A percentile compares a stretch with the other conserved stretches of the same genome.
phyloP scores from a whole-genome alignment of 2,113 vertebrate species.

The Eubucco bourcierii region DNA sequence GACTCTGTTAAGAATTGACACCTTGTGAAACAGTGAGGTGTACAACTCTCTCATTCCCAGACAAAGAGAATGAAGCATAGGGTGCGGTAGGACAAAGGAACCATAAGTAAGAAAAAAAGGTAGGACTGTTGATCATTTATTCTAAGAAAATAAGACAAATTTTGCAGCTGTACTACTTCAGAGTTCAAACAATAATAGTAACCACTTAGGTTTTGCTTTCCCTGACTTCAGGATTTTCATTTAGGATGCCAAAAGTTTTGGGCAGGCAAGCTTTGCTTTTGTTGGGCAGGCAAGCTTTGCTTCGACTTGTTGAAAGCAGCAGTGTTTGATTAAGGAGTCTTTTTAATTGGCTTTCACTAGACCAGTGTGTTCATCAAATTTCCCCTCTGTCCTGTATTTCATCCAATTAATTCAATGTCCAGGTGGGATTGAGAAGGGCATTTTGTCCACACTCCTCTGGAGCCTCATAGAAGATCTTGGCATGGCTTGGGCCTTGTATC shows the following conservation, averaged over 20 bases:
- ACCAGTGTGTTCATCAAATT: neutral
- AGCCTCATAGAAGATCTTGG: neutral
- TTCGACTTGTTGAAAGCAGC: constrained; percentile 14
- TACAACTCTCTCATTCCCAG: neutral
- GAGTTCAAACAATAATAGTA: constrained; percentile 8
- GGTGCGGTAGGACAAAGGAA: neutral
- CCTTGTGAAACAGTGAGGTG: neutral
- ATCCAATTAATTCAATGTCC: neutral
- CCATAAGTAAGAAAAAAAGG: neutral
- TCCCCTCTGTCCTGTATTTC: neutral
- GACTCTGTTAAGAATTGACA: neutral
- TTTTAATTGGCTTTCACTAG: constrained; percentile 31
- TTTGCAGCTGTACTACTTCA: neutral
- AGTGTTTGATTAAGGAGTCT: constrained; percentile 23
- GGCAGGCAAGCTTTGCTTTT: neutral
- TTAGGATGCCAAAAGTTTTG: neutral
- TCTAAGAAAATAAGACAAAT: neutral
- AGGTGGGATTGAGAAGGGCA: neutral
- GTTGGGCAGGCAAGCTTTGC: neutral
- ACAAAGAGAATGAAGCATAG: constrained; percentile 11
- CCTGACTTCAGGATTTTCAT: neutral
- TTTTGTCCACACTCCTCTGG: neutral
- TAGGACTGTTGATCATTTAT: neutral
- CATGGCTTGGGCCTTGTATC: neutral
- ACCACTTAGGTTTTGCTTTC: neutral